Base-by-base conservation (phyloP, 2,888 invertebrate species). In the Xestoiulus laeticollis region DNA sequence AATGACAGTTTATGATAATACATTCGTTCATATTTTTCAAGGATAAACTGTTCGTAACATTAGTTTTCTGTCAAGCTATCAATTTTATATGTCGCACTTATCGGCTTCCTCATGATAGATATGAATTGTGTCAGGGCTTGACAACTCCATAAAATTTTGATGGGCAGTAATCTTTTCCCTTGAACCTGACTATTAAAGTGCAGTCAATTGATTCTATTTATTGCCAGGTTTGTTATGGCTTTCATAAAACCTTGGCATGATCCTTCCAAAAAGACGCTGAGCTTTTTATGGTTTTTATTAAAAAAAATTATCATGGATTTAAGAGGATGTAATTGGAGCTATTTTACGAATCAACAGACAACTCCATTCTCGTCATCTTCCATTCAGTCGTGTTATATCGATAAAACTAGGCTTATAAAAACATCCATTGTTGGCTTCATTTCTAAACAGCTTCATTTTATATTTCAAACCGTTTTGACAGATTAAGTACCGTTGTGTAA, bases 101-200 rank as follows among this genome's bases (percentile, higher is more conserved):
- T 5, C 16, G 19, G 48, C 48, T 48, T 48, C 16, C 8, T 68
- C 68, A 68, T 68, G 26, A 12, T 68, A 68, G 68, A 68, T 68
- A 68, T 68, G 68, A 68, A 68, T 68, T 68, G 26, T 68, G 68
- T 26, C 68, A 68, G 26, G 22, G 68, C 26, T 26, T 68, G 68
- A 68, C 68, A 26, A 26, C 68, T 68, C 68, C 68, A 68, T 68
- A 68, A 68, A 68, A 30, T 68, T 68, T 68, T 68, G 68, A 68
- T 26, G 68, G 26, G 26, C 68, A 68, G 26, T 68, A 68, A 68
- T 68, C 68, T 10, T 68, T 26, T 68, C 68, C 68, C 68, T 68
- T 68, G 68, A 68, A 68, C 26, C 68, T 26, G 26, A 26, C 68
- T 26, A 68, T 68, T 68, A 68, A 68, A 68, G 68, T 68, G 68